Evolutionary conservation across 2,113 vertebrate genomes (phyloP).

Genomic region (Dicrurus megarhynchus): DNA sequence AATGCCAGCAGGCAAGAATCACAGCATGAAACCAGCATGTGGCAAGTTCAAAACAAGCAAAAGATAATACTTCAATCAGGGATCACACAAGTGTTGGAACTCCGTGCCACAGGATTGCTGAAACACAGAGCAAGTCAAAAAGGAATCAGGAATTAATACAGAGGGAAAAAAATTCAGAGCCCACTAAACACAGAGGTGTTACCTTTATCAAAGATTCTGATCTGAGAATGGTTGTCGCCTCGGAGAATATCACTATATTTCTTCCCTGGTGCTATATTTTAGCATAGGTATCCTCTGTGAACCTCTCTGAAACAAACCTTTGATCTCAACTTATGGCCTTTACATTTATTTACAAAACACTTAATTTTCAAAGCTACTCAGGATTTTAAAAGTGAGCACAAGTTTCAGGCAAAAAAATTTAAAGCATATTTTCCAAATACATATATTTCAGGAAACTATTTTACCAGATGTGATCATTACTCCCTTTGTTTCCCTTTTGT

Average conservation of each 20-base stretch:
- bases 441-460: not conserved
- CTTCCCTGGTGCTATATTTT: not conserved
- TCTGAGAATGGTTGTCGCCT: not conserved
- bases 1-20: constrained; percentile 26
- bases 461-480: not conserved
- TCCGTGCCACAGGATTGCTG: not conserved
- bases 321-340: not conserved
- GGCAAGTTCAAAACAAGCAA: constrained; percentile 1
- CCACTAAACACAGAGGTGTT: not conserved
- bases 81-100: not conserved
- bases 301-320: not conserved
- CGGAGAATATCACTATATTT: not conserved
- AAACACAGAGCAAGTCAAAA: not conserved
- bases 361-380: not conserved
- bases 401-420: not conserved
- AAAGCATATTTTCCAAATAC: not conserved
- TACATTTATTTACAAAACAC: not conserved
- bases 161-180: not conserved
- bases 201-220: not conserved
- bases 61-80: not conserved
- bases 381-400: not conserved
- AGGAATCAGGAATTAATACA: not conserved
- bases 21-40: constrained; percentile 5
- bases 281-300: not conserved
- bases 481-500: not conserved